phyloP scores from a whole-genome alignment of 1,140 invertebrate genomes.

The Pectinophora gossypiella region DNA sequence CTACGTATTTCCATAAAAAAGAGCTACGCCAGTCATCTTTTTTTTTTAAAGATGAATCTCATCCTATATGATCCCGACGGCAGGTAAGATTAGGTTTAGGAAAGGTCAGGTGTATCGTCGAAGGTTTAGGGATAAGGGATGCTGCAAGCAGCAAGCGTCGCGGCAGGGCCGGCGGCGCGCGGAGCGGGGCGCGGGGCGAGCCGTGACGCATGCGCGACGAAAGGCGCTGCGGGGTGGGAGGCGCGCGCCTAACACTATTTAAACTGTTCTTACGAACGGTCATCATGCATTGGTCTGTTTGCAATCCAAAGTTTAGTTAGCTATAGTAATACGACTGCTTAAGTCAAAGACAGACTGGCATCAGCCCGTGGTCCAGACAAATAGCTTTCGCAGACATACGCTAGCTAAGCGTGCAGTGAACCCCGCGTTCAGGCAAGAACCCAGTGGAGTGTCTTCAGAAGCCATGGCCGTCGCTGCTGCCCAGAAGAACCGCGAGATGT shows the following conservation, averaged over 20 bases:
- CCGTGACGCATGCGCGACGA: slow-evolving; percentile 63
- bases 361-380: slow-evolving; percentile 72
- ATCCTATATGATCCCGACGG: too few relatives aligned
- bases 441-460: slow-evolving; percentile 54
- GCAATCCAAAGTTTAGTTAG: slow-evolving; percentile 74
- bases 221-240: slow-evolving; percentile 58
- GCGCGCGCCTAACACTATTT: slow-evolving; percentile 70
- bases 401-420: slow-evolving; percentile 73
- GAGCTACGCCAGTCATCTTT: too few relatives aligned
- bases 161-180: slow-evolving; percentile 20
- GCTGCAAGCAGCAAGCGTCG: neutral
- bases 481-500: slow-evolving; percentile 94
- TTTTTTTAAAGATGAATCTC: too few relatives aligned
- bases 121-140: neutral
- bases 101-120: too few relatives aligned
- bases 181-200: slow-evolving; percentile 28
- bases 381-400: slow-evolving; percentile 70
- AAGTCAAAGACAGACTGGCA: slow-evolving; percentile 73
- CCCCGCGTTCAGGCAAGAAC: slow-evolving; percentile 59
- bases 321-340: slow-evolving; percentile 70
- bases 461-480: slow-evolving; percentile 89
- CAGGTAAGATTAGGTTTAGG: too few relatives aligned
- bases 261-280: slow-evolving; percentile 70
- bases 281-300: slow-evolving; percentile 76
- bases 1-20: too few relatives aligned